Evolutionary conservation across 2,113 vertebrate genomes (phyloP).

Genomic region (Cettia cetti): DNA sequence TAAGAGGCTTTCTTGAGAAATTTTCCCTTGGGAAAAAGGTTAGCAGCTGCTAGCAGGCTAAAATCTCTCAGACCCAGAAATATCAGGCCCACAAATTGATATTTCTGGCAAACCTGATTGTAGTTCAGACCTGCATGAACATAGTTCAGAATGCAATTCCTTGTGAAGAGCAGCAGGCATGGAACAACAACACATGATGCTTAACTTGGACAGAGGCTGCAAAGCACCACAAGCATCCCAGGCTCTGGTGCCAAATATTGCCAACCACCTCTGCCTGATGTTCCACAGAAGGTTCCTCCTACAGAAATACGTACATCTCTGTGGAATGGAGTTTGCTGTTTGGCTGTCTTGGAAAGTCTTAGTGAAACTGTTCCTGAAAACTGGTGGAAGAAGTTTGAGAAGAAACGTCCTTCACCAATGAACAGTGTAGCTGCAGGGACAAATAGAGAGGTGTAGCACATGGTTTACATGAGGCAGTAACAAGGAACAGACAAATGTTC

Average conservation of each 20-base stretch:
- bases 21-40: too few relatives aligned
- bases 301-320: neutral
- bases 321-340: neutral
- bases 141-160: neutral
- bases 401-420: neutral
- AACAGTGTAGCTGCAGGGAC: neutral
- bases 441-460: neutral
- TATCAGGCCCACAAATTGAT: too few relatives aligned
- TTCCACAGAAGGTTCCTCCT: neutral
- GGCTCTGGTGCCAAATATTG: neutral
- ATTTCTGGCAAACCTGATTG: neutral
- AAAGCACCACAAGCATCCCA: neutral
- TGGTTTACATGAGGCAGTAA: neutral
- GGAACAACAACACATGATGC: neutral
- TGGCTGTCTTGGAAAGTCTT: neutral
- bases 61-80: too few relatives aligned
- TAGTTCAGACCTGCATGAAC: neutral
- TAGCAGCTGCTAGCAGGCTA: too few relatives aligned
- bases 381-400: neutral
- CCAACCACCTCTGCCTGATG: neutral
- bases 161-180: neutral
- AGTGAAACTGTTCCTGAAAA: neutral
- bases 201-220: neutral
- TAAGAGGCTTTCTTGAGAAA: too few relatives aligned
- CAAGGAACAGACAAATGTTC: rapidly evolving